These are phyloP conservation scores for Hydrophis major DNA, from an alignment of 2,797 vertebrate genomes.

Conservation along the genomic window DNA sequence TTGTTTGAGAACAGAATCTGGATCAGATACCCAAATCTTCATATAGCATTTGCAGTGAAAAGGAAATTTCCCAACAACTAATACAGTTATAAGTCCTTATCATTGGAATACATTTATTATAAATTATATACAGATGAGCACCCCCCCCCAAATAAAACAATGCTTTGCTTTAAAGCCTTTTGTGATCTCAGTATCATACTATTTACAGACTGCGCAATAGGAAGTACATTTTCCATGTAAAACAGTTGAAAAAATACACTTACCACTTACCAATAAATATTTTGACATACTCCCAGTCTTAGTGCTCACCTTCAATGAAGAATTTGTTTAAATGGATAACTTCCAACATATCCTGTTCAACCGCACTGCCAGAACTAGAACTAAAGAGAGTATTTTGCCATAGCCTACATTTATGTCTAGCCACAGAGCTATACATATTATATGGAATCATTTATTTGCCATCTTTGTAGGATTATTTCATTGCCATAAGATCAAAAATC, in stretches of 20 bases:
- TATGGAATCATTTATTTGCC: slow-evolving; percentile 6
- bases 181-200: slow-evolving; percentile 22
- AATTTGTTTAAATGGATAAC: slow-evolving; percentile 14
- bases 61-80: neutral
- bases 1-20: neutral
- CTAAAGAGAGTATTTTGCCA: slow-evolving; percentile 73
- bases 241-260: slow-evolving; percentile 62
- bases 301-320: slow-evolving; percentile 10
- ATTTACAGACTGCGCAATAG: slow-evolving; percentile 32
- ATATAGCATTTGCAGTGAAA: neutral
- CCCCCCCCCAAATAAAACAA: slow-evolving; percentile 33
- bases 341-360: slow-evolving; percentile 27
- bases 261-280: slow-evolving; percentile 61
- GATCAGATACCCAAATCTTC: neutral
- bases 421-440: slow-evolving; percentile 69
- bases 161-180: slow-evolving; percentile 43
- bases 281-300: slow-evolving; percentile 1
- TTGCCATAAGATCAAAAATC: slow-evolving; percentile 17
- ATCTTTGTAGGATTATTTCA: slow-evolving; percentile 35
- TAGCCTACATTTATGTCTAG: slow-evolving; percentile 73
- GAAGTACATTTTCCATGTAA: slow-evolving; percentile 61
- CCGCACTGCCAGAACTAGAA: slow-evolving; percentile 54
- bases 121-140: slow-evolving; percentile 72
- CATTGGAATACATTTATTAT: slow-evolving; percentile 77
- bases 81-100: slow-evolving; percentile 34